Evolutionary conservation across 2,797 vertebrate species (phyloP).

Genomic region (Malacoraja senta): DNA sequence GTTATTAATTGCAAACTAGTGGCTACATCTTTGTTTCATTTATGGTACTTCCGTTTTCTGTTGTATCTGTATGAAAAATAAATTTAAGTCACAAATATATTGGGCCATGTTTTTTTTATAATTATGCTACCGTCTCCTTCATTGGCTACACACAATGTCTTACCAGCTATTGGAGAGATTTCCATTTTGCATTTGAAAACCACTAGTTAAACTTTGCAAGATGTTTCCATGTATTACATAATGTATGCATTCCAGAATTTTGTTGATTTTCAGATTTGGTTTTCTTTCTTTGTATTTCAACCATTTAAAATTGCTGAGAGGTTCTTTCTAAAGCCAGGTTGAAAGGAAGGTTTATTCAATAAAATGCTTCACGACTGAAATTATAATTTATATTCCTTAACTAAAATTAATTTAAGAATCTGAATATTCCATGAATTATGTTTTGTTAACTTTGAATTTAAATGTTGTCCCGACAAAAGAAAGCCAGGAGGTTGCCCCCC

Average conservation of each 20-base stretch:
- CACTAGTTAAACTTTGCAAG: not conserved
- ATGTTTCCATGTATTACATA: not conserved
- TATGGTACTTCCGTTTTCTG: not conserved
- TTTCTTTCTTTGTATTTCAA: not conserved
- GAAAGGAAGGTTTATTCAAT: not conserved
- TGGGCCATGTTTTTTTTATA: too few species aligned
- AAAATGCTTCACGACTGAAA: not conserved
- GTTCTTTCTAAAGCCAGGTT: not conserved
- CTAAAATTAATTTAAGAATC: not conserved
- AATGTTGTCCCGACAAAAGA: not conserved
- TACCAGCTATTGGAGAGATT: not conserved
- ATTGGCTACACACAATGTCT: not conserved
- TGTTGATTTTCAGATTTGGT: not conserved
- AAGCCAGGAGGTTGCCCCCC: not conserved
- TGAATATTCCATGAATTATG: not conserved
- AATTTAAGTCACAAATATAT: not conserved
- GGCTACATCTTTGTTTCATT: not conserved
- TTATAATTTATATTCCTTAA: not conserved
- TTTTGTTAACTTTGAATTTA: not conserved
- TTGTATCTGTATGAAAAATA: not conserved
- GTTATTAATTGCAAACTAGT: not conserved
- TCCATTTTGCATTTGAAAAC: not conserved
- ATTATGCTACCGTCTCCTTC: not conserved
- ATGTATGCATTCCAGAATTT: not conserved
- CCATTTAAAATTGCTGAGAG: not conserved